Base-by-base conservation (phyloP, 2,888 invertebrate genomes). In the Melanotus villosus region DNA sequence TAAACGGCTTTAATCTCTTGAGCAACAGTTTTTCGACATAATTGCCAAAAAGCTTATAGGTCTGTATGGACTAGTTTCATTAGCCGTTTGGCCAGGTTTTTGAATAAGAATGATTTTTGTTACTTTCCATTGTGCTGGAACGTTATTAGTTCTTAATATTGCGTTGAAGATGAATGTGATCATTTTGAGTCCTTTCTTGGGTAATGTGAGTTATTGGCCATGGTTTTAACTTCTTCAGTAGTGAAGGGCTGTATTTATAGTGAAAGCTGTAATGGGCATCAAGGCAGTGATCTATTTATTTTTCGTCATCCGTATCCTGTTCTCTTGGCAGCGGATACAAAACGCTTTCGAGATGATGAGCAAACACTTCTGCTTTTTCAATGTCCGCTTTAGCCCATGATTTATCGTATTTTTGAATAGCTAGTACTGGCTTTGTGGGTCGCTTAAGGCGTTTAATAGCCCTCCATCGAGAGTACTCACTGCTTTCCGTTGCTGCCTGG, bases 341-440 rank as follows among this genome's bases (percentile, higher is more conserved):
- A 50, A 54, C 54, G 7, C n/a, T 12, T 32, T 32, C 32, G 32
- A 54, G 54, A 18, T 34, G 32, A 14, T 32, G 54, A 12, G 34
- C 54, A 54, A 32, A 54, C 1, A 34, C 54, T 30, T 54, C 47
- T n/a, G 54, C 30, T 34, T 54, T 32, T 54, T 50, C 50, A 14
- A 7, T 18, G n/a, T 54, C 34, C n/a, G 18, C 32, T 32, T 54
- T 32, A 12, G 32, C 32, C 54, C 54, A 54, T 54, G 32, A 10
- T 7, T 32, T 32, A 54, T 54, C 32, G 16, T 54, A 18, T 32
- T 54, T 54, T 18, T 14, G 54, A 18, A 32, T 54, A 16, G 54
- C 10, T 34, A 14, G 54, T 30, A 54, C n/a, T 54, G 50, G 21
- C 21, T 50, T 50, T 50, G 21, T 12, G 12, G 50, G 50, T 52